phyloP scores from a whole-genome alignment of 2,888 invertebrate genomes.

The Lasioglossum oenotherae region DNA sequence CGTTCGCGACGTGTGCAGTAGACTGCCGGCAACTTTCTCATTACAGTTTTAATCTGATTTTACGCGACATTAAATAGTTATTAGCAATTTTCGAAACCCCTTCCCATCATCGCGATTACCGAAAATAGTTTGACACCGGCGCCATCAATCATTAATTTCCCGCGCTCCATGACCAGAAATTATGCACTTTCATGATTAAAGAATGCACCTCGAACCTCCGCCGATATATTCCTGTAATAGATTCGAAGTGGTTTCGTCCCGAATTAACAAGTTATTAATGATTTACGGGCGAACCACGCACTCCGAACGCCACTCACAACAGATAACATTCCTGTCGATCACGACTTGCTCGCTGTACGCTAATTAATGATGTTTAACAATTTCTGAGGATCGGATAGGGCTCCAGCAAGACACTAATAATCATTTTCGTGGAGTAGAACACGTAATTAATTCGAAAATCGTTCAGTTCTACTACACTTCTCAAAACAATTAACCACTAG shows the following conservation, averaged over 20 bases:
- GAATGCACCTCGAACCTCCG: background rate
- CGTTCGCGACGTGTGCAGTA: background rate
- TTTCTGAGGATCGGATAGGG: background rate
- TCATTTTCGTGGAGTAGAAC: background rate
- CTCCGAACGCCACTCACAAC: background rate
- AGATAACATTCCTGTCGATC: background rate
- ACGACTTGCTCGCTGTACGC: background rate
- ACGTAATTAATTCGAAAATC: background rate
- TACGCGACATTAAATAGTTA: slow-evolving; percentile 2
- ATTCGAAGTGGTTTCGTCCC: background rate
- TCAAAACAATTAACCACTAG: too few species aligned
- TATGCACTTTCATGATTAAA: slow-evolving; percentile 3
- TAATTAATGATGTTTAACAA: background rate
- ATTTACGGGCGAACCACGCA: background rate
- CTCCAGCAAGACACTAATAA: background rate
- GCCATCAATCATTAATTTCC: background rate
- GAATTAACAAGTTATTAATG: background rate
- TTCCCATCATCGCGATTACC: background rate
- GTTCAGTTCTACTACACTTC: too few species aligned
- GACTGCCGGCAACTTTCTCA: slow-evolving; percentile 20
- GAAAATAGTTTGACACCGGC: background rate
- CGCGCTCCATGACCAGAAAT: background rate
- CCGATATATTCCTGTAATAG: background rate
- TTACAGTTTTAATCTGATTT: slow-evolving; percentile 35
- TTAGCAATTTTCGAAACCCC: background rate